phyloP scores from a whole-genome alignment of 1,140 invertebrate genomes.

The Varroa destructor region DNA sequence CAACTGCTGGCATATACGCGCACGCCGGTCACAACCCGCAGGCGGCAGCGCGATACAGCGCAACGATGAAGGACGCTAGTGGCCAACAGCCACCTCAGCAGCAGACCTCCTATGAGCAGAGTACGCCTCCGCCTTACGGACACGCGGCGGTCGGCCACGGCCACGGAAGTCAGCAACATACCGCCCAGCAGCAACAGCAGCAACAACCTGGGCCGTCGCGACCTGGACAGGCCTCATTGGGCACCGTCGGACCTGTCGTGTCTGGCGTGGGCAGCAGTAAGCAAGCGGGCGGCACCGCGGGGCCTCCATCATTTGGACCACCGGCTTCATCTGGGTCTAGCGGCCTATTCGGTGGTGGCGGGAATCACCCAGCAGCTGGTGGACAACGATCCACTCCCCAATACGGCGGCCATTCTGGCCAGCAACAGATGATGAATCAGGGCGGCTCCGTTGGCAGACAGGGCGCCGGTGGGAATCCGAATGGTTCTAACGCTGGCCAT shows the following conservation, averaged over 20 bases:
- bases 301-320: conserved; percentile 4
- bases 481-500: not conserved
- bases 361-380: too few relatives aligned
- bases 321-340: not conserved
- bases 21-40: not conserved
- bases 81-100: not conserved
- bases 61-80: conserved; percentile 9
- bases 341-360: not conserved
- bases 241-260: conserved; percentile 5
- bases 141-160: conserved; percentile 4
- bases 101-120: conserved; percentile 17
- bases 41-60: not conserved
- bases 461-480: conserved; percentile 5
- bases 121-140: conserved; percentile 20
- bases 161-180: conserved; percentile 5
- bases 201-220: not conserved
- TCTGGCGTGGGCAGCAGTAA: conserved; percentile 4
- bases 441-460: conserved; percentile 16
- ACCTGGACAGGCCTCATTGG: not conserved
- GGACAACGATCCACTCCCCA: conserved; percentile 7
- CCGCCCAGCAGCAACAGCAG: conserved; percentile 5
- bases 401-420: not conserved
- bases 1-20: conserved; percentile 17
- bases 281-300: not conserved
- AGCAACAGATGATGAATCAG: conserved; percentile 21